Conservation (phyloP, 2,113 vertebrate species). For the Cyprinodon brontotheroides region DNA sequence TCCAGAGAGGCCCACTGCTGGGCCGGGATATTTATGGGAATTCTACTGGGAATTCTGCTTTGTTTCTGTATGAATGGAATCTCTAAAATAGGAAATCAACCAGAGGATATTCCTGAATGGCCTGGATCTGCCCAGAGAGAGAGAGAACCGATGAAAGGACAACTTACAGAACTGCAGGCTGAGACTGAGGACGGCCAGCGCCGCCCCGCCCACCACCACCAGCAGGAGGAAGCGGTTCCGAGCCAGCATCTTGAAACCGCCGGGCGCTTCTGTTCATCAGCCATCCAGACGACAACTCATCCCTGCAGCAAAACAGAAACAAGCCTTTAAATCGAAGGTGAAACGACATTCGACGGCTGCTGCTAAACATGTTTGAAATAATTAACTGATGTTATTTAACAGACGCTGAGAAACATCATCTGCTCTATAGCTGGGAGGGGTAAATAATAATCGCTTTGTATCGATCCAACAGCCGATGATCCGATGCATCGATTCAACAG, state of each 20-base stretch:
- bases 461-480: too few relatives aligned
- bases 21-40: conserved; percentile 48
- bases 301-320: conserved; percentile 44
- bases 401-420: too few relatives aligned
- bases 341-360: background rate
- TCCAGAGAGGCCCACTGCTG: conserved; percentile 17
- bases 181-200: conserved; percentile 90
- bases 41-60: conserved; percentile 47
- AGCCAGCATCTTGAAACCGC: conserved; percentile 89
- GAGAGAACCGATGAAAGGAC: background rate
- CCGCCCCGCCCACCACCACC: conserved; percentile 89
- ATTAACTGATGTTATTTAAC: too few relatives aligned
- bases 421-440: too few relatives aligned
- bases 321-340: background rate
- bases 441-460: too few relatives aligned
- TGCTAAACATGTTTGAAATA: background rate
- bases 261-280: conserved; percentile 68
- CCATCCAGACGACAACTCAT: conserved; percentile 81
- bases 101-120: conserved; percentile 24
- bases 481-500: too few relatives aligned
- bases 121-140: background rate
- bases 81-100: conserved; percentile 16
- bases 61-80: conserved; percentile 49
- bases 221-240: conserved; percentile 93
- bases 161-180: conserved; percentile 96